A percentile compares a stretch with the other conserved stretches of the same genome.
Evolutionary conservation across 1,140 invertebrate species (phyloP).

Genomic region (Sesamia nonagrioides): DNA sequence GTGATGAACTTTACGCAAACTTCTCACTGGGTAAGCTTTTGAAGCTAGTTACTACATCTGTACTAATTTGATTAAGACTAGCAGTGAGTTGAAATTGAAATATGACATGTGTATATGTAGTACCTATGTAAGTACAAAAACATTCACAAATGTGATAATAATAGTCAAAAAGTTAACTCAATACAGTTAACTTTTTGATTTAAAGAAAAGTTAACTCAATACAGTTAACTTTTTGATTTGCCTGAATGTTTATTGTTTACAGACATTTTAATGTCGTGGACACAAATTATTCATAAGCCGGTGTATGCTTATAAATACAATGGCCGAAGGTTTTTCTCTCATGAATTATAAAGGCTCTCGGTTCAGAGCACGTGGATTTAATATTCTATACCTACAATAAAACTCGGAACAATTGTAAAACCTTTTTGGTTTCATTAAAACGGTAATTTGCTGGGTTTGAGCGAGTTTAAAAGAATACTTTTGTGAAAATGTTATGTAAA

Average conservation of each 20-base stretch:
- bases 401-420: slow-evolving; percentile 47
- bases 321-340: slow-evolving; percentile 39
- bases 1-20: neutral
- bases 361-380: slow-evolving; percentile 43
- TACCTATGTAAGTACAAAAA: too few species aligned
- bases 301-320: slow-evolving; percentile 39
- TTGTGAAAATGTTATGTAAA: slow-evolving; percentile 17
- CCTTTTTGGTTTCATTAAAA: slow-evolving; percentile 44
- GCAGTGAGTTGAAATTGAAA: too few species aligned
- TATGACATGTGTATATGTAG: too few species aligned
- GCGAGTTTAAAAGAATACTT: slow-evolving; percentile 28
- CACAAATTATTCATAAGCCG: slow-evolving; percentile 39
- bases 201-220: too few species aligned
- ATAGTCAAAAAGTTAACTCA: neutral
- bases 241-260: slow-evolving; percentile 4
- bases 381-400: slow-evolving; percentile 45
- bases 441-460: slow-evolving; percentile 32
- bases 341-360: slow-evolving; percentile 41
- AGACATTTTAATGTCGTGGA: slow-evolving; percentile 26
- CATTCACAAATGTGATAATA: too few species aligned
- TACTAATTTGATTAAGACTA: neutral
- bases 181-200: neutral
- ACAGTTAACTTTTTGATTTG: too few species aligned
- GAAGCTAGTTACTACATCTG: neutral
- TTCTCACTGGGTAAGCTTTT: neutral